A percentile compares a stretch with the other conserved stretches of the same genome.
These are phyloP conservation scores for Bradypus variegatus DNA, from an alignment of 2,797 vertebrate species.

Conservation along the genomic window DNA sequence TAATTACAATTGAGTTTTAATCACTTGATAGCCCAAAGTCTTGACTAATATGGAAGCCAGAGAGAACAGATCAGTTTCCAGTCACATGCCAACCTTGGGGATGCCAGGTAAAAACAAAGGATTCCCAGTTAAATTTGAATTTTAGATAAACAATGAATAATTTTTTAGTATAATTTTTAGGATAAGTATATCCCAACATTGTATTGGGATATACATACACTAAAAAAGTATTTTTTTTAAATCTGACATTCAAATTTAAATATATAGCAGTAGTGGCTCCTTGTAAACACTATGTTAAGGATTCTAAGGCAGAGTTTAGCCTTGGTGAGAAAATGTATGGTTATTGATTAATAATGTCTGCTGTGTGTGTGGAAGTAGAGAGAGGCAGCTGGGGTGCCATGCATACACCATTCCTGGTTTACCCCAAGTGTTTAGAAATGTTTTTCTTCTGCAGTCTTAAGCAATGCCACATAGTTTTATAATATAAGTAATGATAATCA, in stretches of 20 bases:
- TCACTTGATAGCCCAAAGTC: not conserved
- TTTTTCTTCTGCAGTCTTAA: not conserved
- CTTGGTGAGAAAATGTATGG: not conserved
- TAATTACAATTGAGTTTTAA: constrained; percentile 32
- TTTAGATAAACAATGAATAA: not conserved
- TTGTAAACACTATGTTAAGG: not conserved
- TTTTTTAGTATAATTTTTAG: not conserved
- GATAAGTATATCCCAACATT: not conserved
- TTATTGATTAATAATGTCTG: constrained; percentile 14
- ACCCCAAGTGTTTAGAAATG: constrained; percentile 11
- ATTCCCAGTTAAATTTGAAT: constrained; percentile 7
- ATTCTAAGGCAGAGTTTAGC: not conserved
- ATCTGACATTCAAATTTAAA: constrained; percentile 21
- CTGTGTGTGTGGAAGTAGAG: not conserved
- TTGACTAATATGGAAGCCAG: not conserved
- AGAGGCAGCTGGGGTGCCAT: not conserved
- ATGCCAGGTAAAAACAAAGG: not conserved
- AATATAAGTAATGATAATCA: not conserved
- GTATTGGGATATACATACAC: not conserved
- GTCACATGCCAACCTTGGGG: not conserved
- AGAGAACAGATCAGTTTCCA: not conserved
- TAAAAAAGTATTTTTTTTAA: not conserved
- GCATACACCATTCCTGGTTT: not conserved
- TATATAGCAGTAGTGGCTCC: not conserved
- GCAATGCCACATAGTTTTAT: constrained; percentile 1